Evolutionary conservation across 2,113 vertebrate genomes (phyloP).

Genomic region (Xiphias gladius): DNA sequence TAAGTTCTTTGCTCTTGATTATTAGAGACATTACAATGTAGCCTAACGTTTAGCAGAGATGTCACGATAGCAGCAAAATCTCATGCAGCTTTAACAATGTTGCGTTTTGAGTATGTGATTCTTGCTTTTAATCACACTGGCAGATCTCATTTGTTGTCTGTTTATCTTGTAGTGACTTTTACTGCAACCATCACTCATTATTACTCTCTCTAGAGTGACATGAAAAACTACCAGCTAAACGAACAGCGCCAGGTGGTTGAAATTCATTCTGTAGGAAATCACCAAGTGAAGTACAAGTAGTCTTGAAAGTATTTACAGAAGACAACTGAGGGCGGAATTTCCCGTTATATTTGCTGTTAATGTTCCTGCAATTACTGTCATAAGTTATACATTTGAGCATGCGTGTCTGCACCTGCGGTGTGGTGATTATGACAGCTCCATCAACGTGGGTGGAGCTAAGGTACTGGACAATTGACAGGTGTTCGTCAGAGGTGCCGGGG

Average conservation of each 20-base stretch:
- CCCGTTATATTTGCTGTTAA: not conserved
- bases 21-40: not conserved
- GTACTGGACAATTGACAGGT: slow-evolving; percentile 94
- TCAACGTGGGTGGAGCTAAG: slow-evolving; percentile 87
- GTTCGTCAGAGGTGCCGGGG: slow-evolving; percentile 95
- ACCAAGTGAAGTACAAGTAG: not conserved
- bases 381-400: not conserved
- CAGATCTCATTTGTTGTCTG: not conserved
- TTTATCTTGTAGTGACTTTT: not conserved
- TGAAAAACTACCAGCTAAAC: not conserved
- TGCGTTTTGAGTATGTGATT: not conserved
- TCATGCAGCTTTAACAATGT: not conserved
- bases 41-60: not conserved
- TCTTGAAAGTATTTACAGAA: not conserved
- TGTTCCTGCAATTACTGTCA: not conserved
- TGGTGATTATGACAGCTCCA: slow-evolving; percentile 93
- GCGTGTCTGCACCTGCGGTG: slow-evolving; percentile 89
- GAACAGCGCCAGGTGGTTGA: not conserved
- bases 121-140: not conserved
- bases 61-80: not conserved
- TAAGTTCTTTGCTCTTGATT: not conserved
- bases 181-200: not conserved
- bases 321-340: not conserved
- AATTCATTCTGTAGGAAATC: not conserved
- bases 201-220: not conserved